Base-by-base conservation (phyloP, 2,888 invertebrate genomes). In the Quadroppia sp. region DNA sequence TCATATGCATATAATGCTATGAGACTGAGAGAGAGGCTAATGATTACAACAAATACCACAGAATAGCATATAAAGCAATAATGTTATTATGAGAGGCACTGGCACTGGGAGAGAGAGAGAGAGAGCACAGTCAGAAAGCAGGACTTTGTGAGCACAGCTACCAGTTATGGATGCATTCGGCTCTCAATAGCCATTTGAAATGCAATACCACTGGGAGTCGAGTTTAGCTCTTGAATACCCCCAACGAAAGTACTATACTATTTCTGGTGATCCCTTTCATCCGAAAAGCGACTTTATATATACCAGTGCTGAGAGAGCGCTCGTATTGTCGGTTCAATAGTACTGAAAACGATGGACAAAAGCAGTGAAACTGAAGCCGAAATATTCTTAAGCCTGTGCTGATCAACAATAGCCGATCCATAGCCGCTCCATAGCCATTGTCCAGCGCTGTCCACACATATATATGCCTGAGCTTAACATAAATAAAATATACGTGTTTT, bases 171-270 rank as follows among this genome's bases (percentile, higher is more conserved):
- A 3, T 20, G 45, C 15, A 9, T 7, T 45, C 1, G 7, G 20
- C 15, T 64, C 23, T 64, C 64, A 64, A 64, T 64, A 40, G 40
- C 64, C 64, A 64, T 40, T 64, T 64, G 64, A 64, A 64, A 64
- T 64, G 64, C 40, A 64, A 64, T 64, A 64, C 64, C 64, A 64
- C 64, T 64, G 64, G 64, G 64, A 64, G 64, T 53, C 53, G 7
- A 23, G 53, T 25, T 53, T 17, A 36, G 36, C 36, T 36, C 17
- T 45, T 45, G 15, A 45, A 45, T 45, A 45, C 45, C 17, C 45
- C 45, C 45, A 17, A 45, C 45, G 15, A 45, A 13, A 45, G 15
- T 45, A 45, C 45, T 45, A 45, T 20, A 36, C 13, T 56, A 56
- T 56, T 36, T 64, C 40, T 64, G 40, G 64, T 40, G 64, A 64